Percentiles rank a stretch among this genome's conserved stretches.
Conservation (phyloP, 2,888 invertebrate species). For the Epirrhoe tristata region DNA sequence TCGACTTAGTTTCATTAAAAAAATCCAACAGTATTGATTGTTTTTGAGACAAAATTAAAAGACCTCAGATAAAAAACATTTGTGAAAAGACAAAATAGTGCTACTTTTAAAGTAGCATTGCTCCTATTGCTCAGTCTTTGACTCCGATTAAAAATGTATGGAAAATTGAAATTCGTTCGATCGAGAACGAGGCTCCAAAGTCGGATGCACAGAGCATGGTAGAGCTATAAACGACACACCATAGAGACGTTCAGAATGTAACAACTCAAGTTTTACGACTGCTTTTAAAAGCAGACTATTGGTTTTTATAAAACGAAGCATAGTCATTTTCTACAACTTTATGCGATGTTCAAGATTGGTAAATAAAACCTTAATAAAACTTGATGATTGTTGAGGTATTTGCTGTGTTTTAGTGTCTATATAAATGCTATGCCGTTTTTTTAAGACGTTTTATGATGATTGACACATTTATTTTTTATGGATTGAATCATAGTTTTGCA, state of each 20-base stretch:
- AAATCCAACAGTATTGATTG: no score
- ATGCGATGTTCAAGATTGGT: no score
- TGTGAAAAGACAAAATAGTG: constrained; percentile 5
- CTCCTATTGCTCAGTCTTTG: constrained; percentile 33
- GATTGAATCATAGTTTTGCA: no score
- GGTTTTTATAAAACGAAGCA: neutral
- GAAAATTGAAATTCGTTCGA: constrained; percentile 43
- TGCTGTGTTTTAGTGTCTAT: no score
- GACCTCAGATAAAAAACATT: neutral
- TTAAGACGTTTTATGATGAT: no score
- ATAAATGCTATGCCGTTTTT: no score
- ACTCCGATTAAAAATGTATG: constrained; percentile 45
- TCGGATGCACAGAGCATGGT: constrained; percentile 20
- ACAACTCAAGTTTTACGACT: no score
- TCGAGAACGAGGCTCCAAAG: constrained; percentile 34
- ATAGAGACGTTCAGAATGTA: neutral
- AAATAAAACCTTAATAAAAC: no score
- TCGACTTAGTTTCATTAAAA: no score
- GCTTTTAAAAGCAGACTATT: neutral
- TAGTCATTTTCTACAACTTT: neutral
- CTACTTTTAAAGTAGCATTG: constrained; percentile 16
- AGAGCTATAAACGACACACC: constrained; percentile 4
- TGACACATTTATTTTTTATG: no score
- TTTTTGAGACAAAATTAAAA: no score
- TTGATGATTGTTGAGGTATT: no score